These are phyloP conservation scores for Coreoperca whiteheadi DNA, from an alignment of 2,113 vertebrate species.

Conservation along the genomic window DNA sequence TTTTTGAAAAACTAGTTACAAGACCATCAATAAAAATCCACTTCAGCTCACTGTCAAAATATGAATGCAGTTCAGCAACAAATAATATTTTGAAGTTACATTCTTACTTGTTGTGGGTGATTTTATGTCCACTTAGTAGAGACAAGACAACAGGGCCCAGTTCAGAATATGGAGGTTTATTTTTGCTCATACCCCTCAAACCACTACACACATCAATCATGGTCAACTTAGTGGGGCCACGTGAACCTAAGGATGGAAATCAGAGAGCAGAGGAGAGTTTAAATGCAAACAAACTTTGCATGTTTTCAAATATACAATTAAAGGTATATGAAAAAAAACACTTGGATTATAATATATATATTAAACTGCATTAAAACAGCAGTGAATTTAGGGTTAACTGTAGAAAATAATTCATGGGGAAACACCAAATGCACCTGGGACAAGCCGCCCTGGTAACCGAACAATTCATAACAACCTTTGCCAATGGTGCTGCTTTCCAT, in stretches of 20 bases:
- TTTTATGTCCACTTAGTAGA: slow-evolving; percentile 94
- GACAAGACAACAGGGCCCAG: slow-evolving; percentile 93
- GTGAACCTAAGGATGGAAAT: slow-evolving; percentile 85
- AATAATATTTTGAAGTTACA: not conserved
- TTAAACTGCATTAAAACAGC: slow-evolving; percentile 1
- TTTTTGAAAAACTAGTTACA: not conserved
- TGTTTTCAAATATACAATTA: not conserved
- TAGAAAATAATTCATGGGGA: not conserved
- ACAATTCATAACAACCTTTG: slow-evolving; percentile 86
- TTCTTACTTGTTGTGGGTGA: slow-evolving; percentile 92
- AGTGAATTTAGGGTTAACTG: not conserved
- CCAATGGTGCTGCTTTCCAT: slow-evolving; percentile 90
- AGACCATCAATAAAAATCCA: not conserved
- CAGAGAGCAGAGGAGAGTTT: not conserved
- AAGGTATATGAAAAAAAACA: no score
- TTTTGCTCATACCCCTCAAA: slow-evolving; percentile 87
- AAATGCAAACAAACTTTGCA: not conserved
- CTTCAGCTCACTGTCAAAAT: not conserved
- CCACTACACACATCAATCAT: slow-evolving; percentile 98
- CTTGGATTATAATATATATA: not conserved
- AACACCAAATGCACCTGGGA: not conserved
- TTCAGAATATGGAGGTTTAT: slow-evolving; percentile 90
- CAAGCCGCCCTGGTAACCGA: not conserved
- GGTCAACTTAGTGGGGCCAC: slow-evolving; percentile 93
- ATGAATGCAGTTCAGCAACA: not conserved